phyloP scores from a whole-genome alignment of 2,113 vertebrate genomes.

The Petromus typicus region DNA sequence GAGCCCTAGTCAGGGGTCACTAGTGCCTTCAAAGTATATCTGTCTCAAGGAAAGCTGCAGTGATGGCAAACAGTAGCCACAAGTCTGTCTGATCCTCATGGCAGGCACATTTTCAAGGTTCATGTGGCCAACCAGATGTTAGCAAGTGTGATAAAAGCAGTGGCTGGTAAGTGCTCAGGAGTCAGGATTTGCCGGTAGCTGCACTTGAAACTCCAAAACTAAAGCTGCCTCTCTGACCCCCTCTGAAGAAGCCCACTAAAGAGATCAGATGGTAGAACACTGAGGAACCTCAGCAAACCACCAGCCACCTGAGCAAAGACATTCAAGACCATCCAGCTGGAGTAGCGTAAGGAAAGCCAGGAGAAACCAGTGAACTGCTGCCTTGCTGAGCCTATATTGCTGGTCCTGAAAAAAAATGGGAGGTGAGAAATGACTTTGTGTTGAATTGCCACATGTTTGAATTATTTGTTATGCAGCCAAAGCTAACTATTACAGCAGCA shows the following conservation, averaged over 20 bases:
- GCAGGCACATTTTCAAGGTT: not conserved
- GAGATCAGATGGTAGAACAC: not conserved
- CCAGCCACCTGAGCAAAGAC: not conserved
- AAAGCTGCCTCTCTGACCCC: not conserved
- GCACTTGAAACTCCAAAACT: not conserved
- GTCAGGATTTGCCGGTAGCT: not conserved
- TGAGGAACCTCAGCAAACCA: not conserved
- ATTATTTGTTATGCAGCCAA: conserved; percentile 8
- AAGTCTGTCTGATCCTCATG: not conserved
- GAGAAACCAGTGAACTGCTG: not conserved
- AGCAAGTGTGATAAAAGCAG: not conserved
- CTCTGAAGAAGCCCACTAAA: not conserved
- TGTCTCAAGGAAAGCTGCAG: not conserved
- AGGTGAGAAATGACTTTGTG: not conserved
- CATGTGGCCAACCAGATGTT: not conserved
- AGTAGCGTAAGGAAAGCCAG: not conserved
- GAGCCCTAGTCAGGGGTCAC: not conserved
- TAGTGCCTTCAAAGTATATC: no score
- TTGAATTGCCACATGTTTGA: not conserved
- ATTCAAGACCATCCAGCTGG: not conserved
- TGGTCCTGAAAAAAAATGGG: not conserved
- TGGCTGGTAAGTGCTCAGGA: not conserved
- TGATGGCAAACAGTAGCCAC: not conserved
- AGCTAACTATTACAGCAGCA: not conserved
- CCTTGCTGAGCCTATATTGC: not conserved